Base-by-base conservation (phyloP, 2,797 vertebrate genomes). In the Tolypeutes matacus region DNA sequence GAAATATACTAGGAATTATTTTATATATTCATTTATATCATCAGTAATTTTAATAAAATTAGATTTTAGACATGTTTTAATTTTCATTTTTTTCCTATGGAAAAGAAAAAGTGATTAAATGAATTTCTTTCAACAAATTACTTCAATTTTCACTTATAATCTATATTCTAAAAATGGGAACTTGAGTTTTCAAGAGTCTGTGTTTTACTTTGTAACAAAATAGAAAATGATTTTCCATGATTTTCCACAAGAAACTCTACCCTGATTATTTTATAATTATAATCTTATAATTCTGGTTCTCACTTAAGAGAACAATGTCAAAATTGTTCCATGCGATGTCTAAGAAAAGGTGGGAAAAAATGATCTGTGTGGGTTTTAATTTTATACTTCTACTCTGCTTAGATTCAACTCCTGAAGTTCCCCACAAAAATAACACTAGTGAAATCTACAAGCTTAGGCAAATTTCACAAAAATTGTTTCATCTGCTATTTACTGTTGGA, bases 151-250 rank as follows among this genome's bases (percentile, higher is more conserved):
- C 17, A 42, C 17, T 75, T 81, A 51, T 2, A 90, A 51, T 46
- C 17, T 29, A 39, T 67, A 53, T 31, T 69, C 51, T 29, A 53
- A 89, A 92, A 90, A 42, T 25, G 23, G 34, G 49, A 73, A 67
- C 34, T 73, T 67, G 3, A 86, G 5, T 15, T 90, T 75, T 64
- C 62, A n/a, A 2, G 1, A 14, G 21, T 62, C 2, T 36, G 7
- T 34, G 17, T 39, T 73, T 53, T 78, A 0, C 31, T 56, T 76
- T 77, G 87, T n/a, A 29, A 86, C 29, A 82, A 65, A 70, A 39
- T 2, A 58, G 8, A 90, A 15, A 82, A 70, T 91, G 86, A 70
- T 70, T 67, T 86, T 87, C 31, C 93, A 70, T 91, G 86, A 70
- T 70, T 67, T 86, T 87, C 31, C 93, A 83, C 14, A 65, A 51